phyloP scores from a whole-genome alignment of 2,888 invertebrate genomes.

The Morpho deidamia region DNA sequence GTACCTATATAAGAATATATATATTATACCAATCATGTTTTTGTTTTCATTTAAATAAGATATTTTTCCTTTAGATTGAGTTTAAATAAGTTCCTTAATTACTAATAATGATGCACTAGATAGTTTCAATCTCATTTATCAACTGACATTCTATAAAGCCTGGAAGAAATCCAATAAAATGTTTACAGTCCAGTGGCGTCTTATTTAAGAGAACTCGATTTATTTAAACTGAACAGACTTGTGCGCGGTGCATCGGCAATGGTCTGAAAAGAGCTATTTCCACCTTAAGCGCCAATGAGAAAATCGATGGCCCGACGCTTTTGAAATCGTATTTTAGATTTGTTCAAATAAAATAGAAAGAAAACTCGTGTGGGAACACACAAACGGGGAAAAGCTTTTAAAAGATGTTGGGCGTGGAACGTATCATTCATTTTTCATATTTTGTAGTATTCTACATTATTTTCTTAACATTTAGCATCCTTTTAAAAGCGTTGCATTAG shows the following conservation, averaged over 20 bases:
- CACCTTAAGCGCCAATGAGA: constrained; percentile 43
- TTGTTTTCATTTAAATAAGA: no score
- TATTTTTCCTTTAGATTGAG: no score
- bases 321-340: constrained; percentile 15
- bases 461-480: no score
- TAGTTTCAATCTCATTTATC: constrained; percentile 15
- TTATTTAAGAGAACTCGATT: constrained; percentile 42
- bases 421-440: constrained; percentile 1
- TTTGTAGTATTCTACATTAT: background rate
- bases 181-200: constrained; percentile 31
- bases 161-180: constrained; percentile 33
- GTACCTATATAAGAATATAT: no score
- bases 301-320: constrained; percentile 37
- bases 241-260: constrained; percentile 40
- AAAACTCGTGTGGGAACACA: constrained; percentile 8
- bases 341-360: constrained; percentile 7
- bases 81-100: no score
- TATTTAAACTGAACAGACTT: constrained; percentile 46
- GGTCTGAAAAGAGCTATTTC: constrained; percentile 53
- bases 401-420: constrained; percentile 1
- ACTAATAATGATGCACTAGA: background rate
- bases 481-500: no score
- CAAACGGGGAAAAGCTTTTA: constrained; percentile 7
- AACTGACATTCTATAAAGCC: constrained; percentile 18
- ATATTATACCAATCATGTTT: no score